Evolutionary conservation across 2,113 vertebrate genomes (phyloP), one percentile per base, ranked within the genome.

Genomic region (Parus major): DNA sequence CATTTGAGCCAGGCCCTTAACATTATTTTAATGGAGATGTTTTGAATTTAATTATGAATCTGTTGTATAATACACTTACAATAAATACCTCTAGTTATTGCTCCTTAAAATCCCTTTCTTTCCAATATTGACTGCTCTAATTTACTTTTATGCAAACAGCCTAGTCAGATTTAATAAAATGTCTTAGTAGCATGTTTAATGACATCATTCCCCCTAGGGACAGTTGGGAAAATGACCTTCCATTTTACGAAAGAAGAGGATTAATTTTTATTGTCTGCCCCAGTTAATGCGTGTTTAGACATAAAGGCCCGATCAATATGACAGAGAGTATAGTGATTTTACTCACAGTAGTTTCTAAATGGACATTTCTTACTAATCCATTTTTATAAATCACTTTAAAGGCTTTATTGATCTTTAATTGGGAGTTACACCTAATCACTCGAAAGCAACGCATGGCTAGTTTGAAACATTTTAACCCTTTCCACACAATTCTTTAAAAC

Each of bases 371-470:
- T 97, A 96, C 96, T 98, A 98, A 97, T 98, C 98, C 97, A 97
- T 97, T 96, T 97, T 96, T 98, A 98, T 97, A 98, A 98, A 98
- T 98, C 98, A 97, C 97, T 97, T 98, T 97, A 96, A 98, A 98
- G 98, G 92, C 94, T 96, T 96, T 97, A 98, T 98, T 97, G 97
- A 98, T 98, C 98, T 98, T 97, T 98, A 98, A 97, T 98, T 97
- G 98, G 98, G 97, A 98, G 97, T 93, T 91, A 96, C 95, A 97
- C 97, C 98, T 98, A 97, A 98, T 97, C 97, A 97, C 81, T n/a
- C 2, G 46, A 93, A 46, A 76, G 65, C 80, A 92, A 79, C 2
- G 2, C 50, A 86, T 73, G 82, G 73, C 76, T 91, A 84, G 84
- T 93, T 91, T 15, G 5, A 93, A 96, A 81, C 78, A 84, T 77